Base-by-base conservation (phyloP, 2,888 invertebrate genomes). In the Mactromeris polynyma region DNA sequence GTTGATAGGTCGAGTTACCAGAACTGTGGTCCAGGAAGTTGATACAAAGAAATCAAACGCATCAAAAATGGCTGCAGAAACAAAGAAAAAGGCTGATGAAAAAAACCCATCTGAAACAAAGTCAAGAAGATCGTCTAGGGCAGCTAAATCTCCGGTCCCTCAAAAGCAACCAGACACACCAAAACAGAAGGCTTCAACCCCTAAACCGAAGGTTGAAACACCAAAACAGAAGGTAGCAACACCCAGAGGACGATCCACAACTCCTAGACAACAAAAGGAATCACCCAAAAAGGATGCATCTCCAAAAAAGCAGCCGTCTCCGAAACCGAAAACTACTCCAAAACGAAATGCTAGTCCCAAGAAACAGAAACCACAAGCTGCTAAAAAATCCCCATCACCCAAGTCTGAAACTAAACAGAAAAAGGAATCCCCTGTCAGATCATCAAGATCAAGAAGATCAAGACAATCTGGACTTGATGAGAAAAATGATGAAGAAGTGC, bases 11-110 rank as follows among this genome's bases (percentile, higher is more conserved):
- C 87, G 93, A 77, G 92, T 93, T 11, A 94, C 94, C 64, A 89
- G 93, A 54, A 90, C 91, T 81, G 93, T 91, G 4, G 89, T 94
- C 2, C 90, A 93, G 80, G 93, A 93, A 46, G 92, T 80, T n/a
- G 93, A 93, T 64, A 54, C 80, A 36, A 91, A 91, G 54, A 88
- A 77, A 80, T 38, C 89, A n/a, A 17, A 46, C 77, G 33, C 17
- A 6, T 64, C 58, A 73, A 73, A 73, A 73, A 73, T 14, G 26
- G 33, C 73, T 73, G 73, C 36, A 17, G 73, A 73, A 14, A 73
- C 69, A 7, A 69, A 69, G 31, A 69, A 93, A 81, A 92, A 91
- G 31, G 90, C 77, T n/a, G 93, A 93, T 58, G 42, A 77, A 31
- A 91, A 91, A 36, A 88, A 77, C 80, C 36, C 89, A 19, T 7